Evolutionary conservation across 2,888 invertebrate species (phyloP).

Genomic region (Sphaerophoria rueppellii): DNA sequence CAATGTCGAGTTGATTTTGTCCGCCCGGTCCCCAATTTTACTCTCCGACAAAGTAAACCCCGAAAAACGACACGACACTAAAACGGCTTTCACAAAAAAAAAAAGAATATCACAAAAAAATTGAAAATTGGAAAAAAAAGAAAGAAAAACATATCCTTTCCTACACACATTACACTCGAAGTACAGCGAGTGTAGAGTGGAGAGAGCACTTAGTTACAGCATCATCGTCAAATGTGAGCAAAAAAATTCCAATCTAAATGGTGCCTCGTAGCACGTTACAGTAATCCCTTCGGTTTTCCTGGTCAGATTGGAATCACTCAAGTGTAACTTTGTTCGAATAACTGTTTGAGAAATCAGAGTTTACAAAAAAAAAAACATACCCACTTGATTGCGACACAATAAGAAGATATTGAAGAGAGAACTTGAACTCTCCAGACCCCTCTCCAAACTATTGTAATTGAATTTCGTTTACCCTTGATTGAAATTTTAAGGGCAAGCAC

Average conservation of each 20-base stretch:
- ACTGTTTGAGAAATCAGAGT: constrained; percentile 20
- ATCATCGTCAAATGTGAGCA: neutral
- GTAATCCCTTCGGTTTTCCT: constrained; percentile 58
- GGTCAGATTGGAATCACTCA: constrained; percentile 68
- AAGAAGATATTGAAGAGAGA: neutral
- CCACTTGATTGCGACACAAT: constrained; percentile 20
- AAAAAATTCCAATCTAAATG: constrained; percentile 44
- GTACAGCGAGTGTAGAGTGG: neutral
- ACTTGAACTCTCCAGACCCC: neutral
- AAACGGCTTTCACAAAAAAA: too few relatives aligned
- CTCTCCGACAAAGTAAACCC: constrained; percentile 21
- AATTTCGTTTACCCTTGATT: constrained; percentile 42
- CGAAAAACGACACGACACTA: neutral
- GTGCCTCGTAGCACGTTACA: constrained; percentile 44
- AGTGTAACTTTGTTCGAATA: constrained; percentile 62
- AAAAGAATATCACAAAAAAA: neutral
- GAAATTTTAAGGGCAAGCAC: neutral
- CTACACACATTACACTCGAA: constrained; percentile 7
- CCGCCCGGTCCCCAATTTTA: neutral
- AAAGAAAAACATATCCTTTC: constrained; percentile 39
- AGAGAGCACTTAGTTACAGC: neutral
- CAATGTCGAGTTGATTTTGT: constrained; percentile 65
- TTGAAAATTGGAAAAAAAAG: constrained; percentile 22
- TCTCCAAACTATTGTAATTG: constrained; percentile 42
- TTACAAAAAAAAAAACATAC: constrained; percentile 26